phyloP scores from a whole-genome alignment of 1,140 invertebrate genomes.

The Trichoplusia ni region DNA sequence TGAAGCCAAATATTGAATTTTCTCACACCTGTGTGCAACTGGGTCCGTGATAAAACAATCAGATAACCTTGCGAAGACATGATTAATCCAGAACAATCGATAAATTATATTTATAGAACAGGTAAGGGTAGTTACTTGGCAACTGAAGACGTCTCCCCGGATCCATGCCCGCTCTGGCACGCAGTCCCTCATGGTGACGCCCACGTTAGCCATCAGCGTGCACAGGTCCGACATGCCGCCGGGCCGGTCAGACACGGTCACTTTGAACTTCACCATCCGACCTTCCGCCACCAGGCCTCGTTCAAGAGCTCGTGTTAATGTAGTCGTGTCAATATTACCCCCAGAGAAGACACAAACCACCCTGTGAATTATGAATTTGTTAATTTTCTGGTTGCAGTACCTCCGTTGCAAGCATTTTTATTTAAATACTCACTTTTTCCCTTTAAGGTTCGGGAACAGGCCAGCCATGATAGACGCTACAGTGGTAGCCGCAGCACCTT shows the following conservation, averaged over 20 bases:
- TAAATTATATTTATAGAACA: neutral
- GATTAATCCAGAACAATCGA: neutral
- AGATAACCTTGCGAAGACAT: neutral
- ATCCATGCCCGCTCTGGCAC: slow-evolving; percentile 97
- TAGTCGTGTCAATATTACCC: slow-evolving; percentile 96
- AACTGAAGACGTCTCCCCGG: slow-evolving; percentile 86
- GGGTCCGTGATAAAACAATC: too few species aligned
- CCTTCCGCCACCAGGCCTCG: slow-evolving; percentile 94
- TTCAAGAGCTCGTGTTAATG: slow-evolving; percentile 93
- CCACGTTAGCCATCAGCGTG: slow-evolving; percentile 84
- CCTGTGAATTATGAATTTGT: slow-evolving; percentile 27
- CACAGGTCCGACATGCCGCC: slow-evolving; percentile 89
- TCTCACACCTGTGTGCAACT: neutral
- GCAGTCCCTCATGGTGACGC: slow-evolving; percentile 95
- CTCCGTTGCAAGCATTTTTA: too few species aligned
- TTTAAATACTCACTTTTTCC: slow-evolving; percentile 88
- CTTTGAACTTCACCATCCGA: slow-evolving; percentile 91
- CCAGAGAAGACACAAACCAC: slow-evolving; percentile 75
- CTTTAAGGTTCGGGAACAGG: slow-evolving; percentile 91
- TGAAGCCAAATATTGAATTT: slow-evolving; percentile 50
- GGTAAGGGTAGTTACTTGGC: slow-evolving; percentile 6
- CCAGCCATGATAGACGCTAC: slow-evolving; percentile 93
- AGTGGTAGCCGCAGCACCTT: slow-evolving; percentile 93
- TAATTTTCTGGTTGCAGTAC: too few species aligned
- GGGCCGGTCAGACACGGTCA: slow-evolving; percentile 92